Base-by-base conservation (phyloP, 1,140 invertebrate genomes). In the Drosophila parabipectinata region DNA sequence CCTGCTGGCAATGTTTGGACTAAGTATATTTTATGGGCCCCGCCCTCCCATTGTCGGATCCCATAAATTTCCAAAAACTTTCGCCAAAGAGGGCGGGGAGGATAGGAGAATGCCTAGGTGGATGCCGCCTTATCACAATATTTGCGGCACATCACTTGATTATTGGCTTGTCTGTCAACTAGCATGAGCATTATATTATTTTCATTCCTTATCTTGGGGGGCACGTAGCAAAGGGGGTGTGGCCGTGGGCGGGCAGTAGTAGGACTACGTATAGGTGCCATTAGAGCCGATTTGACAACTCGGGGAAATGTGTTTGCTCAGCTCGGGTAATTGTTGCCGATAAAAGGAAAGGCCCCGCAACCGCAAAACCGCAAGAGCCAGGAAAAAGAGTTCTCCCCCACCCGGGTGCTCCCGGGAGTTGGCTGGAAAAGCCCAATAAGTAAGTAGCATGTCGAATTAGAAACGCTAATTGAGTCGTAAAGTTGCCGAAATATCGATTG, bases 221-320 rank as follows among this genome's bases (percentile, higher is more conserved):
- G n/a, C 39, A 12, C 8, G 7, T 18, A 44, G 5, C 50, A 60
- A 48, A 54, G 48, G 30, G 34, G 18, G 39, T 9, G 32, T 34
- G 32, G 32, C 32, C 10, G 39, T n/a, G 45, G 41, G 39, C 32
- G 41, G n/a, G 50, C 15, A 28, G 32, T 14, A 8, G 28, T 4
- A n/a, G 18, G 47, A 56, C n/a, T 24, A 57, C 47, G 50, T 45
- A 64, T 62, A 58, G 83, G 61, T 68, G 68, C 26, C 41, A 39
- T 59, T 84, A 84, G 80, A 71, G 67, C 77, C 81, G 52, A 77
- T 85, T 85, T 85, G 81, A 84, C 81, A 84, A 74, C 52, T 73
- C 60, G 34, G 51, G 30, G 32, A 58, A 85, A 72, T 78, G 69
- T 78, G 82, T 82, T 87, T 85, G 82, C 64, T 60, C 60, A 59